These are phyloP conservation scores for Rhombomys opimus DNA, from an alignment of 2,113 vertebrate species.

Conservation along the genomic window DNA sequence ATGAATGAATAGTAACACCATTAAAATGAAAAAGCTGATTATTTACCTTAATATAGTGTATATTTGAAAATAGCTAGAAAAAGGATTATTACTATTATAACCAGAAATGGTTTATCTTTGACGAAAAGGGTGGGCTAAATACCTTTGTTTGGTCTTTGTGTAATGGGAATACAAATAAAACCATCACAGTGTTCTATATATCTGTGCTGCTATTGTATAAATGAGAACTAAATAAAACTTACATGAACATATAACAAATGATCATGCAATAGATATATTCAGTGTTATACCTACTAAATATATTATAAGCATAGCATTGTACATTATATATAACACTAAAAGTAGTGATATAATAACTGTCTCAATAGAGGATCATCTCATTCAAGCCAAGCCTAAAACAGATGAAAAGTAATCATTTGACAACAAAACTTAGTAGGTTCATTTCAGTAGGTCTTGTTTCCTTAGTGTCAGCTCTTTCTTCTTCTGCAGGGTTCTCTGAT, in stretches of 20 bases:
- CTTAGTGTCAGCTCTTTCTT: too few relatives aligned
- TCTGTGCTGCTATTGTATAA: neutral
- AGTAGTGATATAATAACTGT: neutral
- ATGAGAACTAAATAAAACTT: neutral
- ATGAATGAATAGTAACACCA: neutral
- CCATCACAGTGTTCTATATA: too few relatives aligned
- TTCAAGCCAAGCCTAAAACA: neutral
- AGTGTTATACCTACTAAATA: neutral
- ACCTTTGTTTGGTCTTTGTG: neutral
- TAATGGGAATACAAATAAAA: neutral
- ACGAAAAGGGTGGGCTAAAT: neutral
- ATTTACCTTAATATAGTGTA: neutral
- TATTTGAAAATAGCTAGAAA: neutral
- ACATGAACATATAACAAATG: neutral
- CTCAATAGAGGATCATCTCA: neutral
- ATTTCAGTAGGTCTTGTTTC: neutral
- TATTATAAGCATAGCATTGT: neutral
- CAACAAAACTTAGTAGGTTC: neutral
- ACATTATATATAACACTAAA: neutral
- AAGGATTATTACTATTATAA: neutral
- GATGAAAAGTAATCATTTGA: neutral
- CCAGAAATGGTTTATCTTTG: neutral
- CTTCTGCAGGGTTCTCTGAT: neutral
- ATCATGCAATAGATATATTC: neutral
- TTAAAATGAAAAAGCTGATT: conserved; percentile 11